A percentile compares a stretch with the other conserved stretches of the same genome.
phyloP scores from a whole-genome alignment of 2,888 invertebrate species.

The Notodromas monacha region DNA sequence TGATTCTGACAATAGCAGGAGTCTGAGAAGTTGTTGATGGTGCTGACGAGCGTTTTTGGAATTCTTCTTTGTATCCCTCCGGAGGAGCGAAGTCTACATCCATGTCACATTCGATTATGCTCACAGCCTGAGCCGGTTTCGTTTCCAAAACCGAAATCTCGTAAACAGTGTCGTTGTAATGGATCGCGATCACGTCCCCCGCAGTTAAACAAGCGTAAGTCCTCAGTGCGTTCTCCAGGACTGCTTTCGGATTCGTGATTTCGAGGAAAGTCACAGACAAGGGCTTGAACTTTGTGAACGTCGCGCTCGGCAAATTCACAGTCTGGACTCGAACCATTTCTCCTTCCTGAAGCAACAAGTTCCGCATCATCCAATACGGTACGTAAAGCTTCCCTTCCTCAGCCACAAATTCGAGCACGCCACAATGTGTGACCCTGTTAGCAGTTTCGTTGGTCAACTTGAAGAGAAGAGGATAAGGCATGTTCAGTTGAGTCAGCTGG shows the following conservation, averaged over 20 bases:
- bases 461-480: slow-evolving; percentile 94
- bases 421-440: slow-evolving; percentile 60
- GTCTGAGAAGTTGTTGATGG: no score
- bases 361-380: slow-evolving; percentile 99
- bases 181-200: slow-evolving; percentile 86
- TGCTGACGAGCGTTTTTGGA: no score
- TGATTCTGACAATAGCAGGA: no score
- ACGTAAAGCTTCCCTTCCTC: slow-evolving; percentile 91
- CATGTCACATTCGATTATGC: slow-evolving; percentile 98
- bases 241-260: slow-evolving; percentile 66
- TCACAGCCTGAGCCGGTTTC: slow-evolving; percentile 73
- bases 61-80: not conserved
- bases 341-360: slow-evolving; percentile 61
- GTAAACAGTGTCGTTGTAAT: slow-evolving; percentile 81
- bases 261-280: slow-evolving; percentile 82
- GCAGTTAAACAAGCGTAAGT: slow-evolving; percentile 88
- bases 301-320: slow-evolving; percentile 68
- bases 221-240: slow-evolving; percentile 60
- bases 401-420: slow-evolving; percentile 89
- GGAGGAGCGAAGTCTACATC: slow-evolving; percentile 22
- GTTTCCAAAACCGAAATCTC: slow-evolving; percentile 86
- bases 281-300: slow-evolving; percentile 89
- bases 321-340: slow-evolving; percentile 59
- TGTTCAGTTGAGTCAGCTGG: slow-evolving; percentile 59
- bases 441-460: slow-evolving; percentile 51